phyloP scores from a whole-genome alignment of 2,797 vertebrate genomes.

The Hydrolagus colliei region DNA sequence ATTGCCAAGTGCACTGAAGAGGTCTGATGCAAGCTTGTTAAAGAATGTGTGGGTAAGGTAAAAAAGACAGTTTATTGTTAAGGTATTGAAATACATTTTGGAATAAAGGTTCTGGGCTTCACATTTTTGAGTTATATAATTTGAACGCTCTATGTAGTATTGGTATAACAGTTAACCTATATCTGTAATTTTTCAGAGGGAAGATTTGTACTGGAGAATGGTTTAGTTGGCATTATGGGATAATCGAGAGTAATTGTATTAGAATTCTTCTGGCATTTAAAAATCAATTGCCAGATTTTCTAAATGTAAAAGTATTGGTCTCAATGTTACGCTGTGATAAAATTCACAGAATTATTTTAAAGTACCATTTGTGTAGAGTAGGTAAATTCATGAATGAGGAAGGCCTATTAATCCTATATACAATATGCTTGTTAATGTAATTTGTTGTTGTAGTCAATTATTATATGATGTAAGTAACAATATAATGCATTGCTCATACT shows the following conservation, averaged over 20 bases:
- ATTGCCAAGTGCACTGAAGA: neutral
- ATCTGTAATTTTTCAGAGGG: neutral
- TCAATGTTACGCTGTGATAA: neutral
- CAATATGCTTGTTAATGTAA: neutral
- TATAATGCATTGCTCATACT: neutral
- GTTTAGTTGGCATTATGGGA: neutral
- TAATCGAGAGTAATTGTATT: neutral
- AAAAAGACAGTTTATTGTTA: slow-evolving; percentile 11
- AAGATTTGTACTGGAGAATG: neutral
- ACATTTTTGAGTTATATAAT: neutral
- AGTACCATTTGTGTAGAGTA: neutral
- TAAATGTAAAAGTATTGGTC: neutral
- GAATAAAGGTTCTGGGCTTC: neutral
- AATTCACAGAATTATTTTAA: neutral
- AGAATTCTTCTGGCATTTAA: neutral
- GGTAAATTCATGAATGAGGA: neutral
- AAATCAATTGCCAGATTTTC: neutral
- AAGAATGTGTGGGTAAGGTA: slow-evolving; percentile 24
- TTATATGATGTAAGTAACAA: neutral
- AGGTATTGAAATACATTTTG: neutral
- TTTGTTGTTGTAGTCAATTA: neutral
- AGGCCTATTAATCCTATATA: neutral
- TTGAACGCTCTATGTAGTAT: neutral
- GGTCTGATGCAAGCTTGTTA: slow-evolving; percentile 18
- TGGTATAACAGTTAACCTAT: slow-evolving; percentile 1